Evolutionary conservation across 2,797 vertebrate genomes (phyloP).

Genomic region (Sebastes trivittatus): DNA sequence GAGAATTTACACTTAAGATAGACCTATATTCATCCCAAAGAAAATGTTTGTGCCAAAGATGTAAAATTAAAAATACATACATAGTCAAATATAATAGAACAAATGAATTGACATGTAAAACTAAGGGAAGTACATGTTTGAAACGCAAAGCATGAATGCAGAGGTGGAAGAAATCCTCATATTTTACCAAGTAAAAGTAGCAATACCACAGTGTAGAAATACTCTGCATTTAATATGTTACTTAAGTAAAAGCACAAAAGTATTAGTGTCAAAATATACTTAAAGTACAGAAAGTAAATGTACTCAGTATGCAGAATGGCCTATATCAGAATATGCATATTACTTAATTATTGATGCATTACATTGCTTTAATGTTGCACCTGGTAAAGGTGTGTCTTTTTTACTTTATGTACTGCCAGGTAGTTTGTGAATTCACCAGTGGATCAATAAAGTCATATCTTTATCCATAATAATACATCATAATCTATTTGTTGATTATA

Average conservation of each 20-base stretch:
- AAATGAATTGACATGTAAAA: not conserved
- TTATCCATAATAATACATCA: not conserved
- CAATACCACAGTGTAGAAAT: not conserved
- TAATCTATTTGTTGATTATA: not conserved
- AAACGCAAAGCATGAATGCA: not conserved
- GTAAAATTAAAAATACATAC: not conserved
- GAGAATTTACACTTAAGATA: not conserved
- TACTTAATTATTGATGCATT: too few species aligned
- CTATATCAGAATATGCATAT: not conserved
- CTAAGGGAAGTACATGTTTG: not conserved
- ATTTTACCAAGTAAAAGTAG: not conserved
- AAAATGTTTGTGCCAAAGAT: not conserved
- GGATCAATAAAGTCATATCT: not conserved
- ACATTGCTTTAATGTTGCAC: not conserved
- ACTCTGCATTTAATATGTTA: not conserved
- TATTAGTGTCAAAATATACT: not conserved
- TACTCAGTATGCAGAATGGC: not conserved
- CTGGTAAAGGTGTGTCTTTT: not conserved
- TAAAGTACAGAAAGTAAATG: not conserved
- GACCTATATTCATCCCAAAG: not conserved
- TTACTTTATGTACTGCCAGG: not conserved
- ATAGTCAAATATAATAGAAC: not conserved
- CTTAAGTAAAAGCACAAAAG: not conserved
- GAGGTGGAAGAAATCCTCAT: not conserved
- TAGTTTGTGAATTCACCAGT: not conserved